phyloP scores from a whole-genome alignment of 35 echinoderm and acorn worm genomes.

The Lytechinus variegatus region DNA sequence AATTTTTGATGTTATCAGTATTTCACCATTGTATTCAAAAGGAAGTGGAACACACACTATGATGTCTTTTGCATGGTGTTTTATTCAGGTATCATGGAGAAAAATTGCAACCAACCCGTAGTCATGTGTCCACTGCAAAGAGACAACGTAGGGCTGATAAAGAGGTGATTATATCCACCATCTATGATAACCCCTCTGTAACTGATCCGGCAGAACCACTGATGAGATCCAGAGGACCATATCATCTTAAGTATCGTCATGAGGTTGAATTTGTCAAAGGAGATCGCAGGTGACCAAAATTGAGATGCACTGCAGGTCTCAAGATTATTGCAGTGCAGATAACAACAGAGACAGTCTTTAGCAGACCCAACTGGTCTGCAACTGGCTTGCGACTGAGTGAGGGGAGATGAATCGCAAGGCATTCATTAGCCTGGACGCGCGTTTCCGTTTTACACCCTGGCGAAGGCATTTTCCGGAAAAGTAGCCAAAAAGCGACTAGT shows the following conservation, averaged over 20 bases:
- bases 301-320: background rate
- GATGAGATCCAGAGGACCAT: conserved; percentile 70
- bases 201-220: conserved; percentile 68
- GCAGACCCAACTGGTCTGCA: no score
- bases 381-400: no score
- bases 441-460: no score
- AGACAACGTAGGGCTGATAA: conserved; percentile 58
- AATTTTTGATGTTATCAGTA: no score
- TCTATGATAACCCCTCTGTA: conserved; percentile 79
- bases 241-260: conserved; percentile 78
- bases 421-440: no score
- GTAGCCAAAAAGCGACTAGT: no score
- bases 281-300: conserved; percentile 26
- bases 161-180: conserved; percentile 72
- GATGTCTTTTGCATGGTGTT: background rate
- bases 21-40: no score
- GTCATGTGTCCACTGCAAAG: background rate
- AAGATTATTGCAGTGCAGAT: conserved; percentile 40
- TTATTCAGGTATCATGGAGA: conserved; percentile 80
- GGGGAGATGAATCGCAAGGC: no score
- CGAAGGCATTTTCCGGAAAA: no score
- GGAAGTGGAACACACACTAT: no score
- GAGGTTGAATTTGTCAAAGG: conserved; percentile 67
- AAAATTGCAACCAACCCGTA: conserved; percentile 44
- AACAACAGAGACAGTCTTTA: conserved; percentile 63